A percentile compares a stretch with the other conserved stretches of the same genome.
These are phyloP conservation scores for Kryptolebias ocellatus DNA, from an alignment of 2,797 vertebrate genomes.

Conservation along the genomic window DNA sequence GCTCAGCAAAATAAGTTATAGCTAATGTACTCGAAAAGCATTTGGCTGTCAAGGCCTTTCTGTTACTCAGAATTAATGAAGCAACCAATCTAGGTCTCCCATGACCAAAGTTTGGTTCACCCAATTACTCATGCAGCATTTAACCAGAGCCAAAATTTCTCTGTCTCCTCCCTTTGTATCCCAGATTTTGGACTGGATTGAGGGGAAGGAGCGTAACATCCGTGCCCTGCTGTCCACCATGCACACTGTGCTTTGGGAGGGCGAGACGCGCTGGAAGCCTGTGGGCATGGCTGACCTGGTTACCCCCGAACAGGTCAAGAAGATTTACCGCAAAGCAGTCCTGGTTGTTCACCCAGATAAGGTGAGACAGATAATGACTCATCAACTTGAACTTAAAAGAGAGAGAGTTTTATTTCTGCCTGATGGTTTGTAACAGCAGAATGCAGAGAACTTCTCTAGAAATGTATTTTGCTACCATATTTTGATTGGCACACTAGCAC, in stretches of 20 bases:
- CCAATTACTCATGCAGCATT: slow-evolving; percentile 42
- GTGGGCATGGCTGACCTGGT: slow-evolving; percentile 98
- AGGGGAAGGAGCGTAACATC: slow-evolving; percentile 98
- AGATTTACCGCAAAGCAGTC: slow-evolving; percentile 94
- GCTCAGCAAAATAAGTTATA: too few relatives aligned
- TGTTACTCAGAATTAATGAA: slow-evolving; percentile 38
- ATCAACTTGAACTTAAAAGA: not conserved
- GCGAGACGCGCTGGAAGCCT: slow-evolving; percentile 95
- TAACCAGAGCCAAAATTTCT: slow-evolving; percentile 29
- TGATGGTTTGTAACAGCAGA: not conserved
- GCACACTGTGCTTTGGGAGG: slow-evolving; percentile 98
- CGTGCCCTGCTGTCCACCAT: slow-evolving; percentile 96
- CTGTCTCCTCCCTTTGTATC: slow-evolving; percentile 31
- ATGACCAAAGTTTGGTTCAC: slow-evolving; percentile 35
- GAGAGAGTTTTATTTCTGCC: not conserved
- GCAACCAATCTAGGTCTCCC: slow-evolving; percentile 35
- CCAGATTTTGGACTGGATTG: slow-evolving; percentile 98
- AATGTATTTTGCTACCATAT: too few relatives aligned
- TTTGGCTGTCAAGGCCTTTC: slow-evolving; percentile 27
- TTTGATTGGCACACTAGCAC: too few relatives aligned
- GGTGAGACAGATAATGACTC: slow-evolving; percentile 75
- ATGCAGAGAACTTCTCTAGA: not conserved
- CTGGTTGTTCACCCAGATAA: slow-evolving; percentile 98
- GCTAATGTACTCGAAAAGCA: slow-evolving; percentile 23
- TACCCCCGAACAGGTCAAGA: slow-evolving; percentile 98